A percentile compares a stretch with the other conserved stretches of the same genome.
Conservation (phyloP, 2,888 invertebrate genomes). For the Parapristionchus giblindavisi region DNA sequence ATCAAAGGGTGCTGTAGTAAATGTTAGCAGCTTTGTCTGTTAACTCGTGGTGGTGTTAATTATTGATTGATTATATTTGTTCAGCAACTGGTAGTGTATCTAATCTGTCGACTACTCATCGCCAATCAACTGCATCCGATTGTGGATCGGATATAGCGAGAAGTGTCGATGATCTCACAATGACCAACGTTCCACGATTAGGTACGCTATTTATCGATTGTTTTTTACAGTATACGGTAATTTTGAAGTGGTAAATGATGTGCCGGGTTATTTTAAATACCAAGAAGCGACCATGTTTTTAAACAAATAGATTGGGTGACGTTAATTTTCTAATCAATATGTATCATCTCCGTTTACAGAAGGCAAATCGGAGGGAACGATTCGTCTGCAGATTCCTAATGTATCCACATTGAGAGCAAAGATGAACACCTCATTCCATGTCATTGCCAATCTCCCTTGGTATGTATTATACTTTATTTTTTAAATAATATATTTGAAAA, state of each 20-base stretch:
- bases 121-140: constrained; percentile 33
- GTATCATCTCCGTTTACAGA: constrained; percentile 36
- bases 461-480: constrained; percentile 37
- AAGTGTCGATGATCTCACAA: constrained; percentile 29
- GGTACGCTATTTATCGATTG: constrained; percentile 18
- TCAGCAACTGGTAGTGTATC: not conserved
- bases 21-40: too few species aligned
- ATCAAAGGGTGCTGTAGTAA: too few species aligned
- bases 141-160: constrained; percentile 35
- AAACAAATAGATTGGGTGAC: not conserved
- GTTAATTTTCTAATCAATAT: not conserved
- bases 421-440: constrained; percentile 53
- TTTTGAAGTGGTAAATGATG: not conserved
- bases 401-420: constrained; percentile 53
- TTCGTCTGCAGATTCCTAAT: constrained; percentile 56
- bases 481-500: too few species aligned
- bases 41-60: too few species aligned
- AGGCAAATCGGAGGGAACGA: constrained; percentile 52
- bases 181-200: constrained; percentile 13
- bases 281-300: not conserved
- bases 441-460: constrained; percentile 63
- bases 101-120: constrained; percentile 35
- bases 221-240: not conserved
- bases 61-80: not conserved
- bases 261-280: not conserved